These are phyloP conservation scores for Oreortyx pictus DNA, from an alignment of 2,797 vertebrate species.

Conservation along the genomic window DNA sequence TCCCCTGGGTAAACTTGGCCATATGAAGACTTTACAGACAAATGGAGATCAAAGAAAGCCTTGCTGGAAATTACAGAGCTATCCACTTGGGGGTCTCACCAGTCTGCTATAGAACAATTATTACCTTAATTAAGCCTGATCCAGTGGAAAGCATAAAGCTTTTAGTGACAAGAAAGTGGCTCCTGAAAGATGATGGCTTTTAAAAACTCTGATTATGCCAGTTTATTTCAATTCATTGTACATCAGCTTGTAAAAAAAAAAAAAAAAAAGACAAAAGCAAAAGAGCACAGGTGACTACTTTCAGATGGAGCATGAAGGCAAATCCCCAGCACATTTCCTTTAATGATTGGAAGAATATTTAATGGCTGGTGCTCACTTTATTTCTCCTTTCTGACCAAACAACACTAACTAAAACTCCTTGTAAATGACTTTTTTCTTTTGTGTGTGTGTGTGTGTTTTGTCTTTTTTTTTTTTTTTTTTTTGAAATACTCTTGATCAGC, in stretches of 20 bases:
- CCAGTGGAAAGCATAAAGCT: constrained; percentile 53
- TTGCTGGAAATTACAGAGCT: constrained; percentile 44
- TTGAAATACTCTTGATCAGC: constrained; percentile 36
- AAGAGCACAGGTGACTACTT: constrained; percentile 45
- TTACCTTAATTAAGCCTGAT: constrained; percentile 53
- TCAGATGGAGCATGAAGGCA: neutral
- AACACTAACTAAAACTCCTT: constrained; percentile 47
- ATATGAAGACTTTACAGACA: neutral
- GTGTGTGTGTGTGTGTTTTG: neutral
- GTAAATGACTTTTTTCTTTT: constrained; percentile 16
- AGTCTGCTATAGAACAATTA: constrained; percentile 44
- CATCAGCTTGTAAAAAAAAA: constrained; percentile 26
- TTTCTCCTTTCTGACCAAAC: constrained; percentile 53
- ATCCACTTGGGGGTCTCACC: constrained; percentile 11
- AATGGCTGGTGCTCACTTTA: constrained; percentile 27
- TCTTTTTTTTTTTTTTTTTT: neutral
- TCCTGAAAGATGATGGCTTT: constrained; percentile 48
- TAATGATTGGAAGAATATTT: constrained; percentile 61
- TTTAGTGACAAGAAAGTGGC: constrained; percentile 49
- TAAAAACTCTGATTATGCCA: constrained; percentile 37
- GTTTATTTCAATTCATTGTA: constrained; percentile 44
- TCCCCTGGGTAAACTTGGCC: constrained; percentile 38
- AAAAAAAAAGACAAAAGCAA: neutral
- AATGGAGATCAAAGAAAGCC: constrained; percentile 61
- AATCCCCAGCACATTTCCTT: constrained; percentile 21